Percentiles rank a stretch among this genome's conserved stretches.
phyloP scores from a whole-genome alignment of 2,797 vertebrate genomes.

The Allobates femoralis region DNA sequence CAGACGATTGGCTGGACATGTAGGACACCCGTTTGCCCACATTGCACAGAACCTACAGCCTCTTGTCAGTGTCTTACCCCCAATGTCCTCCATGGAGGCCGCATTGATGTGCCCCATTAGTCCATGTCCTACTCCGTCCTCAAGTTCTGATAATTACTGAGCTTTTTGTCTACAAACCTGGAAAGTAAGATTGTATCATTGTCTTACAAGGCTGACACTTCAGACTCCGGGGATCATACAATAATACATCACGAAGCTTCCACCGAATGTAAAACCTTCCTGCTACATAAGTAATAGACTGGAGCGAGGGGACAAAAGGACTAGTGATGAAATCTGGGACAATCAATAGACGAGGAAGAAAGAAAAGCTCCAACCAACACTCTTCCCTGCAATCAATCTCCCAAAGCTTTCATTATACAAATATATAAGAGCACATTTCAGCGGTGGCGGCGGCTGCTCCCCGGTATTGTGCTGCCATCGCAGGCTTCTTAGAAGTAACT shows the following conservation, averaged over 20 bases:
- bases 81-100: neutral
- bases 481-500: neutral
- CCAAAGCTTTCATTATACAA: slow-evolving; percentile 15
- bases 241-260: slow-evolving; percentile 16
- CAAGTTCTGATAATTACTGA: neutral
- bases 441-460: neutral
- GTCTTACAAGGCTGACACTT: neutral
- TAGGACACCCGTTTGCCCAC: neutral
- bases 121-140: neutral
- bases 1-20: neutral
- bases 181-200: neutral
- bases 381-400: slow-evolving; percentile 13
- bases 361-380: neutral
- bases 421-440: neutral
- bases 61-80: neutral
- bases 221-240: neutral
- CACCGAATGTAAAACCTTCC: slow-evolving; percentile 6
- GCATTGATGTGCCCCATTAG: neutral
- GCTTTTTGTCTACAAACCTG: neutral
- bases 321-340: slow-evolving; percentile 11
- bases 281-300: slow-evolving; percentile 24
- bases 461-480: neutral
- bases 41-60: neutral
- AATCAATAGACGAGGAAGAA: slow-evolving; percentile 13
- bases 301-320: slow-evolving; percentile 8